Conservation (phyloP, 2,888 invertebrate genomes). For the Panzeria rudis region DNA sequence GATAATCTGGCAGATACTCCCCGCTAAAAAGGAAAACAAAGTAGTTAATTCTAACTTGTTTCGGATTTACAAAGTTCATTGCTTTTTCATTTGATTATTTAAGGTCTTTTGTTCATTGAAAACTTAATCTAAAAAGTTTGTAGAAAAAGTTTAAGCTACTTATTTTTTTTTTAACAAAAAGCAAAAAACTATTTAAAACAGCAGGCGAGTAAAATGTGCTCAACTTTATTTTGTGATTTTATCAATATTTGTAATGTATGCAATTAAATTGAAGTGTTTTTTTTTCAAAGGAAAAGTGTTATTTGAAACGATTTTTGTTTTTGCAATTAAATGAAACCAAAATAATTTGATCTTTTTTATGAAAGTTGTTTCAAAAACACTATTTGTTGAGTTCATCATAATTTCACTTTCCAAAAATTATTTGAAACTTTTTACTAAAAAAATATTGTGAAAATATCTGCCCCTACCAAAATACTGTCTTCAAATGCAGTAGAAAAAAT, state of each 20-base stretch:
- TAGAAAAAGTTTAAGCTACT: neutral
- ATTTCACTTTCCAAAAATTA: too few species aligned
- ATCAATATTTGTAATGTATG: too few species aligned
- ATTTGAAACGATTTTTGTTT: neutral
- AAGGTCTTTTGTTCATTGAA: neutral
- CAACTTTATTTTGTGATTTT: neutral
- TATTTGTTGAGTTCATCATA: too few species aligned
- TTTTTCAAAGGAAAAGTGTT: neutral
- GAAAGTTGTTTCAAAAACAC: too few species aligned
- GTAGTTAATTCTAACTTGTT: neutral
- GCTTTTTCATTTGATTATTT: neutral
- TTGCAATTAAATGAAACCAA: neutral
- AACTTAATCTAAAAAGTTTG: neutral
- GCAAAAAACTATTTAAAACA: neutral
- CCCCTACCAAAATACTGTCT: neutral
- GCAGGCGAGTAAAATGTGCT: neutral
- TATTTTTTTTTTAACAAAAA: neutral
- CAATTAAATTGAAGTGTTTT: neutral
- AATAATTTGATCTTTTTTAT: too few species aligned
- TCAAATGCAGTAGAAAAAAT: neutral
- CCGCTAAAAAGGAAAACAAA: neutral
- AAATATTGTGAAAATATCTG: neutral
- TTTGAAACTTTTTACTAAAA: neutral
- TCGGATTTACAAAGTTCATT: neutral
- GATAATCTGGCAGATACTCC: neutral